These are phyloP conservation scores for Deroplatys truncata DNA, from an alignment of 2,888 invertebrate species.

Conservation along the genomic window DNA sequence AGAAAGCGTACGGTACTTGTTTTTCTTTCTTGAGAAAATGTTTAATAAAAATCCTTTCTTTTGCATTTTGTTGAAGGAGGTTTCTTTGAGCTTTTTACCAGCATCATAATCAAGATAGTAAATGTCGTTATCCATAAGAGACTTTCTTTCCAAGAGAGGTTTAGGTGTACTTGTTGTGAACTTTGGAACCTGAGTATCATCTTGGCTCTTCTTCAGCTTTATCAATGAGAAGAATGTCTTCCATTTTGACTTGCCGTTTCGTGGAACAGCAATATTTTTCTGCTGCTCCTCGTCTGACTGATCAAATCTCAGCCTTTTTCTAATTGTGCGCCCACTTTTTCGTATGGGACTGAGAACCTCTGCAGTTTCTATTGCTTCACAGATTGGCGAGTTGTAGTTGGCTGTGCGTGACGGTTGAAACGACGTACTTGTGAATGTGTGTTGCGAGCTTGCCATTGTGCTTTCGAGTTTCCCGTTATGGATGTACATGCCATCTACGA, in stretches of 20 bases:
- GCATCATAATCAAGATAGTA: not conserved
- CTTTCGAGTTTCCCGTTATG: not conserved
- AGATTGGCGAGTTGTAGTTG: not conserved
- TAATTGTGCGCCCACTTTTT: not conserved
- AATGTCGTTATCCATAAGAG: not conserved
- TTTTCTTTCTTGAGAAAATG: not conserved
- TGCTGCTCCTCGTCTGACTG: not conserved
- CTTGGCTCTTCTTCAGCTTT: not conserved
- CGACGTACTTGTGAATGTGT: not conserved
- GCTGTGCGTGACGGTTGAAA: too few species aligned
- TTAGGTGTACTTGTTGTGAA: slow-evolving; percentile 10
- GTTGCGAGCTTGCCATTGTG: not conserved
- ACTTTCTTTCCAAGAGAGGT: not conserved
- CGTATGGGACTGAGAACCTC: not conserved
- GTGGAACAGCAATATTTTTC: not conserved
- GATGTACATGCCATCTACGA: not conserved
- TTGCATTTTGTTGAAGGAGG: not conserved
- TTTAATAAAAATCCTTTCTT: not conserved
- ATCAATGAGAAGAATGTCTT: not conserved
- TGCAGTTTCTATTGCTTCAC: too few species aligned
- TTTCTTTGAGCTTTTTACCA: not conserved
- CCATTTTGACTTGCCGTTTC: not conserved
- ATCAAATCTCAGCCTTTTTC: not conserved
- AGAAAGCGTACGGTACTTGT: not conserved
- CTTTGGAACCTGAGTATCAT: not conserved